Evolutionary conservation across 2,797 vertebrate genomes (phyloP), one percentile per base, ranked within the genome.

Genomic region (Crossoptilon crossoptilon): DNA sequence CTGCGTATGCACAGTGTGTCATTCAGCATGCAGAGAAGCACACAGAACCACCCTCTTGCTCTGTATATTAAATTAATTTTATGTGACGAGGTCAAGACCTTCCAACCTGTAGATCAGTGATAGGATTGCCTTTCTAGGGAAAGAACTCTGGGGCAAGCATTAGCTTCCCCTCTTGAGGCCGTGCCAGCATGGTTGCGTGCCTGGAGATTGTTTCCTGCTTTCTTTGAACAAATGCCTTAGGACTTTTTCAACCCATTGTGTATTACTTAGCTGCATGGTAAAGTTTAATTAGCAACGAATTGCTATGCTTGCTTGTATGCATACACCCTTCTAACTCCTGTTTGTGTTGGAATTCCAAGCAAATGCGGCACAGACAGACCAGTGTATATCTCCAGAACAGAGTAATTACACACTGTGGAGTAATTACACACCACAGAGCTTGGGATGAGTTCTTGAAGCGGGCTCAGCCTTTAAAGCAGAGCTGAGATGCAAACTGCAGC

Each of bases 161-260:
- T 48, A 0, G 41, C 55, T 83, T 68, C 31, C 2, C 26, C 53
- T 73, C 53, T 35, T 2, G 7, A 24, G 48, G 37, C 72, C 24
- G 0, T 4, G 29, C 44, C 60, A 48, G 10, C 31, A 4, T 1
- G 2, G 0, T 2, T 33, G 41, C 2, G 0, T 41, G 64, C 69
- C 63, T 64, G 22, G 27, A 4, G 11, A 5, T 66, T 15, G 8
- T 72, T 60, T 60, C 3, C 0, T 44, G 43, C 17, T 81, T 75
- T 81, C 67, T 7, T 19, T 14, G 41, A 60, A 10, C 49, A 9
- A 31, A 43, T 33, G 53, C 68, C 48, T 84, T 19, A 37, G 46
- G 33, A 18, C 37, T 72, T 48, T 11, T 63, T 66, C 53, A 41
- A 0, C 29, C 46, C 2, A 0, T 64, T 43, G 8, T 11, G 35